phyloP scores from a whole-genome alignment of 2,113 vertebrate genomes.

The Nipponia nippon region DNA sequence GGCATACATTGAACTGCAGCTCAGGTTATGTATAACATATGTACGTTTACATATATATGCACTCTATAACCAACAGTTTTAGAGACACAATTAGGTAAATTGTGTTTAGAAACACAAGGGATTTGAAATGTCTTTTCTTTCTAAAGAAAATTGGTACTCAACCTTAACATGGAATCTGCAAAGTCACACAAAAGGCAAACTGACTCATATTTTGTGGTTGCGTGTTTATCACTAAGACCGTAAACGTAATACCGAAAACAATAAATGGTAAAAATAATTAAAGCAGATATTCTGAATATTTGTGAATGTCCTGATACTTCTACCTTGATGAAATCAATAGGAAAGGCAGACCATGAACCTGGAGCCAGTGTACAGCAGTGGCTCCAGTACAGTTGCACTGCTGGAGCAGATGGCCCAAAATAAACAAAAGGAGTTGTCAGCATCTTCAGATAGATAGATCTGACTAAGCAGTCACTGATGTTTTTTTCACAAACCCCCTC shows the following conservation, averaged over 20 bases:
- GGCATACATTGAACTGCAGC: neutral
- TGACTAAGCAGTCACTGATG: neutral
- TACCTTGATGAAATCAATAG: neutral
- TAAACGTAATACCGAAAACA: neutral
- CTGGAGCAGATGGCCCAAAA: neutral
- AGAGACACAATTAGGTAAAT: neutral
- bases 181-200: neutral
- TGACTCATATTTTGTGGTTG: neutral
- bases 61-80: neutral
- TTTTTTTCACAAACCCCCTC: neutral
- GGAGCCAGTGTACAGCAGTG: neutral
- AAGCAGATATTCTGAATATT: neutral
- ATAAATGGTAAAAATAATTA: neutral
- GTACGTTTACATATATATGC: neutral
- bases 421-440: neutral
- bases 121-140: neutral
- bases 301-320: neutral
- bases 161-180: neutral
- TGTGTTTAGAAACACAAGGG: neutral
- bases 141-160: neutral
- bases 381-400: neutral
- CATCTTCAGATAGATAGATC: neutral
- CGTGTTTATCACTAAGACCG: neutral
- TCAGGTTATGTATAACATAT: neutral
- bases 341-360: neutral